Base-by-base conservation (phyloP, 2,888 invertebrate species). In the Agonopterix alstromeriana region DNA sequence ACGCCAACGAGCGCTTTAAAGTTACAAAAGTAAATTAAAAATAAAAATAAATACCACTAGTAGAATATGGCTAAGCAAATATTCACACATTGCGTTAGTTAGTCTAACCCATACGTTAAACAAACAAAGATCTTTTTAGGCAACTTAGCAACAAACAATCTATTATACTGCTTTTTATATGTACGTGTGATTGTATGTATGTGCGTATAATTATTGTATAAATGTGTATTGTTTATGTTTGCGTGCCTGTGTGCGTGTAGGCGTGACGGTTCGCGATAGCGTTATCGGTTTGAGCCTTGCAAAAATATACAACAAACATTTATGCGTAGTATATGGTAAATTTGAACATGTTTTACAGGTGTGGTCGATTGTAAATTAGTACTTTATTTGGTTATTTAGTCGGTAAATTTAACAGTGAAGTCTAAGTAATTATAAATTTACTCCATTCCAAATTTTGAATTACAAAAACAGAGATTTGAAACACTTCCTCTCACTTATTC, bases 231-330 rank as follows among this genome's bases (percentile, higher is more conserved):
- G 45, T 46, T 48, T 52, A 42, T 45, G 38, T 49, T 43, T 51
- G 46, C 49, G 55, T 65, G 52, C 61, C 61, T 63, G 67, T 73
- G 74, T 66, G 80, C 70, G 69, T 79, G 84, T 82, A 77, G 82
- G 85, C 83, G 83, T 82, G 78, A 74, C 67, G 67, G 53, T 64
- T 65, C 52, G 60, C 82, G 86, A 87, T 87, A 87, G 71, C 61
- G 74, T 77, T 86, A 87, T 87, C 87, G 82, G 65, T 59, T 54
- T 64, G 70, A 73, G 78, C 77, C 83, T 87, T 83, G 86, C 87
- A 80, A 87, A 87, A 87, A 86, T 84, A 87, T 77, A 87, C 83
- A 87, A 86, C 78, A 86, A 85, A 84, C 76, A 78, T 52, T 48
- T 51, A 51, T 53, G 51, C 53, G 50, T 47, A 73, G 75, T 67